These are phyloP conservation scores for Diplodus sargus DNA, from an alignment of 2,797 vertebrate species.

Conservation along the genomic window DNA sequence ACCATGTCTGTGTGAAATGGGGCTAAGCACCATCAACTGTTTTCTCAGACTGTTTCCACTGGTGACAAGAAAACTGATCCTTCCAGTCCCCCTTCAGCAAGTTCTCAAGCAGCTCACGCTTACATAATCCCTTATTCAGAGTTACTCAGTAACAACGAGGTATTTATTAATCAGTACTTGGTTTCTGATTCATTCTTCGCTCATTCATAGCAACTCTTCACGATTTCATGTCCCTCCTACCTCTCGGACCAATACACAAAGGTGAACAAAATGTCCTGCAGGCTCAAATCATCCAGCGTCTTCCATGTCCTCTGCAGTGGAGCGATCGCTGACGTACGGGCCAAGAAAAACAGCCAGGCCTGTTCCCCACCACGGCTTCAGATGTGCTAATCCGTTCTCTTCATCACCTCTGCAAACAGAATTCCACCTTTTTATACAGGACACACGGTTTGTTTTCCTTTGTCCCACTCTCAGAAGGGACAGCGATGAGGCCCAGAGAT, in stretches of 20 bases:
- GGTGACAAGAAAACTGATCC: background rate
- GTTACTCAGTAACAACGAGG: slow-evolving; percentile 29
- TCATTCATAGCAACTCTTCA: slow-evolving; percentile 7
- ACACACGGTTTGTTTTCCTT: slow-evolving; percentile 73
- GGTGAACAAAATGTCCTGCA: slow-evolving; percentile 56
- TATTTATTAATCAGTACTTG: slow-evolving; percentile 7
- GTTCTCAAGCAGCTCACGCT: background rate
- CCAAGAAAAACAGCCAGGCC: slow-evolving; percentile 79
- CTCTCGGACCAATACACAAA: slow-evolving; percentile 18
- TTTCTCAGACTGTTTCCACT: background rate
- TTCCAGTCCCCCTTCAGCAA: background rate
- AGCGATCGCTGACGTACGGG: slow-evolving; percentile 66
- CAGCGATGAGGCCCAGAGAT: slow-evolving; percentile 68
- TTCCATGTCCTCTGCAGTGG: slow-evolving; percentile 55
- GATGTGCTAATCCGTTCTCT: slow-evolving; percentile 80
- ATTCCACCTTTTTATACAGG: slow-evolving; percentile 79
- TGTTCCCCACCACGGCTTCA: slow-evolving; percentile 66
- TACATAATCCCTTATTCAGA: slow-evolving; percentile 7
- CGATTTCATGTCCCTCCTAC: slow-evolving; percentile 18
- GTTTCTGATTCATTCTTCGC: slow-evolving; percentile 4
- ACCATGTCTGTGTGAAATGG: no score
- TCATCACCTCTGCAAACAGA: slow-evolving; percentile 81
- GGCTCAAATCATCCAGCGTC: slow-evolving; percentile 48
- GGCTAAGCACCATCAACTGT: background rate
- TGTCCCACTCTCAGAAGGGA: slow-evolving; percentile 65